Percentiles rank a stretch among this genome's conserved stretches.
phyloP scores from a whole-genome alignment of 2,113 vertebrate genomes.

The Oncorhynchus gorbuscha region DNA sequence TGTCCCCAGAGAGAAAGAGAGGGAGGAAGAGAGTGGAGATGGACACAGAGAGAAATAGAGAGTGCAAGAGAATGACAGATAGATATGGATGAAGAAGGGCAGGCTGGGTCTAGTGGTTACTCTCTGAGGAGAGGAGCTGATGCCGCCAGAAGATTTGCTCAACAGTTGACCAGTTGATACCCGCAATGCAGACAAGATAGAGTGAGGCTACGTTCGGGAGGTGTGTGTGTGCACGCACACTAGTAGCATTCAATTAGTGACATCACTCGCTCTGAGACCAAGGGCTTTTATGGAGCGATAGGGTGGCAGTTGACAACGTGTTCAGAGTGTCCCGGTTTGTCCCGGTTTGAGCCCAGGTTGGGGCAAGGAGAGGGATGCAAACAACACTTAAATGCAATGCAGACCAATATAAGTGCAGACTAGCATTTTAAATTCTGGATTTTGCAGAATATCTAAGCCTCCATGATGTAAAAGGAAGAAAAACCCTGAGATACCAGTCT shows the following conservation, averaged over 20 bases:
- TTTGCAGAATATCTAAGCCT: no score
- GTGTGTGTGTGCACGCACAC: not conserved
- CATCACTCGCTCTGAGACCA: no score
- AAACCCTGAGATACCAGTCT: no score
- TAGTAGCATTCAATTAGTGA: not conserved
- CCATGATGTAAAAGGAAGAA: no score
- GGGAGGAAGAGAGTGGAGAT: not conserved
- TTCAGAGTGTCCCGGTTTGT: no score
- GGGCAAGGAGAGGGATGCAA: no score
- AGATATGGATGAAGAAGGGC: not conserved
- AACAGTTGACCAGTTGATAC: slow-evolving; percentile 39
- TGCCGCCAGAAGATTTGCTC: slow-evolving; percentile 15
- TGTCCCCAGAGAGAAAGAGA: slow-evolving; percentile 9
- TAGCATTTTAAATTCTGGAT: no score
- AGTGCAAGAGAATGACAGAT: not conserved
- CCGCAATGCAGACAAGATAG: slow-evolving; percentile 54
- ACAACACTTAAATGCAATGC: no score
- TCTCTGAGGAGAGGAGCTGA: slow-evolving; percentile 20
- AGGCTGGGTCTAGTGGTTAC: slow-evolving; percentile 4
- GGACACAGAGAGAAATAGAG: not conserved
- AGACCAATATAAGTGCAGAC: no score
- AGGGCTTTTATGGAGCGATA: no score
- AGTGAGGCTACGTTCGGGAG: slow-evolving; percentile 3
- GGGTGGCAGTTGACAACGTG: no score
- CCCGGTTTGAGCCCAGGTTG: no score